Evolutionary conservation across 2,888 invertebrate genomes (phyloP).

Genomic region (Pachydiplax longipennis): DNA sequence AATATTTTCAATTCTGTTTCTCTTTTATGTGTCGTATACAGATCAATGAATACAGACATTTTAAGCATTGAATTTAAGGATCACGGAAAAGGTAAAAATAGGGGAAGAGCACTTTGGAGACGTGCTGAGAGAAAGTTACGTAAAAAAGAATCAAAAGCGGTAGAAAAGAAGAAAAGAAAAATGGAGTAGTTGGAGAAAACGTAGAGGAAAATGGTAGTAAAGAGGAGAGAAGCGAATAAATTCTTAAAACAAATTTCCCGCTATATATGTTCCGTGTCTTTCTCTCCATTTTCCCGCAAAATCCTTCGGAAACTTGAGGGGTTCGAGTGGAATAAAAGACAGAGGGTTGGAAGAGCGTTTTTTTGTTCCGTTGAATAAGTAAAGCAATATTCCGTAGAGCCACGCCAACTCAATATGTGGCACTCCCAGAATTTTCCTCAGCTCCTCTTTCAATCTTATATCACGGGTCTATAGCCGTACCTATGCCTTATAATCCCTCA

Average conservation of each 20-base stretch:
- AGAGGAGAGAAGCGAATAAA: not conserved
- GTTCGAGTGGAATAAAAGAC: not conserved
- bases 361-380: slow-evolving; percentile 1
- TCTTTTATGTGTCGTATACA: too few relatives aligned
- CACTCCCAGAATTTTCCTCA: not conserved
- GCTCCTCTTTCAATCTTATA: not conserved
- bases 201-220: not conserved
- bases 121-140: too few relatives aligned
- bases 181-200: not conserved
- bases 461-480: not conserved
- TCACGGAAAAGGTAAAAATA: too few relatives aligned
- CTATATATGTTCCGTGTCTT: not conserved
- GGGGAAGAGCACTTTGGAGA: too few relatives aligned
- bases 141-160: not conserved
- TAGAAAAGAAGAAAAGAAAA: too few relatives aligned
- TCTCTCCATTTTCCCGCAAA: not conserved
- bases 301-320: not conserved
- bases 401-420: not conserved
- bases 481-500: not conserved
- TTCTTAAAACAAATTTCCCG: not conserved
- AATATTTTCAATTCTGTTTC: too few relatives aligned
- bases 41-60: too few relatives aligned
- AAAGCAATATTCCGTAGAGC: not conserved
- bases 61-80: too few relatives aligned
- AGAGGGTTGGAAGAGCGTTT: not conserved